Percentiles rank a stretch among this genome's conserved stretches.
phyloP scores from a whole-genome alignment of 53 echinoderm and acorn worm genomes.

The Mesocentrotus franciscanus region DNA sequence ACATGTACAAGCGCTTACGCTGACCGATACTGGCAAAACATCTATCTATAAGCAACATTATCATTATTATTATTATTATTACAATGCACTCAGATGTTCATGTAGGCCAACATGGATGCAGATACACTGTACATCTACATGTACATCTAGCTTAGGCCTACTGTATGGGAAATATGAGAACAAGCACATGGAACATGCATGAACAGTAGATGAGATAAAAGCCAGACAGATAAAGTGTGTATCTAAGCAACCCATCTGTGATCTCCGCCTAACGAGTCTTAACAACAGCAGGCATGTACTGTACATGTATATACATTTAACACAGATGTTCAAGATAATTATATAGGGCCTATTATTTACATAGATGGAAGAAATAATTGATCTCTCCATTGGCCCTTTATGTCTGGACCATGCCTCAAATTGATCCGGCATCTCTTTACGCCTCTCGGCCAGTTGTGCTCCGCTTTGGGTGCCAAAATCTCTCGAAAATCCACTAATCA shows the following conservation, averaged over 20 bases:
- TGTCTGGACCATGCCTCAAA: slow-evolving; percentile 18
- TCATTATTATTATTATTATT: too few relatives aligned
- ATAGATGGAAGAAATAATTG: background rate
- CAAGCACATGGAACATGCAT: background rate
- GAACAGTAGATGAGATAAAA: background rate
- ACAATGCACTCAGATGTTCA: too few relatives aligned
- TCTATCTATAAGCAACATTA: too few relatives aligned
- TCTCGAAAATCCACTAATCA: slow-evolving; percentile 3
- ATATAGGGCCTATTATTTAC: background rate
- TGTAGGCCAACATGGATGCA: too few relatives aligned
- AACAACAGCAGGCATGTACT: background rate
- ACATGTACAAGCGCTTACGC: too few relatives aligned
- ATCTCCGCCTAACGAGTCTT: background rate
- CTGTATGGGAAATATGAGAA: background rate
- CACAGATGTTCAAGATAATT: slow-evolving; percentile 42
- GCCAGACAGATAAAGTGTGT: background rate
- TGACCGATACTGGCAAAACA: too few relatives aligned
- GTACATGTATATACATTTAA: background rate
- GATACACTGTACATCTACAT: background rate
- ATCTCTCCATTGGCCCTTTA: background rate
- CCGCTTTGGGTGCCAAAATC: slow-evolving; percentile 16
- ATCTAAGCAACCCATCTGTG: slow-evolving; percentile 36
- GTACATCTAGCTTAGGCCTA: background rate
- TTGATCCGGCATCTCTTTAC: slow-evolving; percentile 5
- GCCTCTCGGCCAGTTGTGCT: background rate